Percentiles rank a stretch among this genome's conserved stretches.
Evolutionary conservation across 2,797 vertebrate species (phyloP).

Genomic region (Chelidonichthys spinosus): DNA sequence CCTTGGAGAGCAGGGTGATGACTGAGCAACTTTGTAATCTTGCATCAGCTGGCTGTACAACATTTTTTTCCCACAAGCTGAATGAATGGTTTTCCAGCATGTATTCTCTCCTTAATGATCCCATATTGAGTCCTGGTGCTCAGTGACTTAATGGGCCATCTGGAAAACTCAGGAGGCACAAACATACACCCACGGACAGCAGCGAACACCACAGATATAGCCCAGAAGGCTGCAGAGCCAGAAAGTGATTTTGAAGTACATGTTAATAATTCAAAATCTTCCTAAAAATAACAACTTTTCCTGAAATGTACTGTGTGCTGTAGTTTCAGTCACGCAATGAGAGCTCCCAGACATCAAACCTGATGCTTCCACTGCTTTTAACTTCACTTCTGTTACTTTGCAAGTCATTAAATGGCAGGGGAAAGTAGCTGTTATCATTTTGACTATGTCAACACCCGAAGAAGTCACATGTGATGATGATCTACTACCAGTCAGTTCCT

Average conservation of each 20-base stretch:
- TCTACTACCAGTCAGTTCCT: background rate
- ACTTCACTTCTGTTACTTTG: background rate
- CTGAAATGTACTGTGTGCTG: constrained; percentile 1
- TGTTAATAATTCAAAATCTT: constrained; percentile 34
- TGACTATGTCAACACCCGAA: background rate
- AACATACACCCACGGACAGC: too few relatives aligned
- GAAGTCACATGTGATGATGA: background rate
- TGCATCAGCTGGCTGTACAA: background rate
- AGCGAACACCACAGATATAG: background rate
- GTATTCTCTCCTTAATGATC: background rate
- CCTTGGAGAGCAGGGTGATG: background rate
- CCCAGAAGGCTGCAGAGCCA: background rate
- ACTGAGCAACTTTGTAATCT: background rate
- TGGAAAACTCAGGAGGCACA: too few relatives aligned
- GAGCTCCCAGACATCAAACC: background rate
- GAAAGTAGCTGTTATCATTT: background rate
- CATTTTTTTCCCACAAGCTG: too few relatives aligned
- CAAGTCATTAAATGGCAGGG: background rate
- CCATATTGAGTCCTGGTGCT: background rate
- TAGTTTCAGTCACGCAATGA: constrained; percentile 11
- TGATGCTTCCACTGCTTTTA: background rate
- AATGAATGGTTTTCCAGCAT: too few relatives aligned
- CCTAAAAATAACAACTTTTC: constrained; percentile 22
- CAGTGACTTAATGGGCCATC: background rate
- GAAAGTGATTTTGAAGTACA: constrained; percentile 6